phyloP scores from a whole-genome alignment of 2,888 invertebrate genomes.

The Thysanoteuthis rhombus region DNA sequence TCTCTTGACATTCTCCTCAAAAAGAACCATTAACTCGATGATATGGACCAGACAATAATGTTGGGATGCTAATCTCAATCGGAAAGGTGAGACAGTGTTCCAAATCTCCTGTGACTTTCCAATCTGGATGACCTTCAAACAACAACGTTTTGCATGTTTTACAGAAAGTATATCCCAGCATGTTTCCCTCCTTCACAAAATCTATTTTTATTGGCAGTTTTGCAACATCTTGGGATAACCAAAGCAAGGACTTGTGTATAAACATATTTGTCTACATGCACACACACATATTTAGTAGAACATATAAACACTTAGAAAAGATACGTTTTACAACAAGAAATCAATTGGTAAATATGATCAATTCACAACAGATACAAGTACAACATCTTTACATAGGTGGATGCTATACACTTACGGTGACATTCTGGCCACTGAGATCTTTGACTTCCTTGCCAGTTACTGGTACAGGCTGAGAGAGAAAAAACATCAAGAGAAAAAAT shows the following conservation, averaged over 20 bases:
- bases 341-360: not conserved
- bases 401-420: conserved; percentile 29
- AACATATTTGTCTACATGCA: not conserved
- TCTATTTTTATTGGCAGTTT: too few species aligned
- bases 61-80: too few species aligned
- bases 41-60: too few species aligned
- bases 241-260: not conserved
- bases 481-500: conserved; percentile 22
- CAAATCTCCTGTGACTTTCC: too few species aligned
- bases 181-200: too few species aligned
- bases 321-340: not conserved
- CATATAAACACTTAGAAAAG: not conserved
- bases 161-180: too few species aligned
- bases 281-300: not conserved
- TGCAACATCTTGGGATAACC: too few species aligned
- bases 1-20: too few species aligned
- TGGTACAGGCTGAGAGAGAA: conserved; percentile 25
- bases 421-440: conserved; percentile 32
- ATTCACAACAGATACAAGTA: not conserved
- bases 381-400: not conserved
- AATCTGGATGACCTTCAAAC: too few species aligned
- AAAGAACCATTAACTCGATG: too few species aligned
- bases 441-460: conserved; percentile 28
- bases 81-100: too few species aligned
- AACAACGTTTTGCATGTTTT: too few species aligned